Evolutionary conservation across 2,797 vertebrate species (phyloP).

Genomic region (Spizella passerina): DNA sequence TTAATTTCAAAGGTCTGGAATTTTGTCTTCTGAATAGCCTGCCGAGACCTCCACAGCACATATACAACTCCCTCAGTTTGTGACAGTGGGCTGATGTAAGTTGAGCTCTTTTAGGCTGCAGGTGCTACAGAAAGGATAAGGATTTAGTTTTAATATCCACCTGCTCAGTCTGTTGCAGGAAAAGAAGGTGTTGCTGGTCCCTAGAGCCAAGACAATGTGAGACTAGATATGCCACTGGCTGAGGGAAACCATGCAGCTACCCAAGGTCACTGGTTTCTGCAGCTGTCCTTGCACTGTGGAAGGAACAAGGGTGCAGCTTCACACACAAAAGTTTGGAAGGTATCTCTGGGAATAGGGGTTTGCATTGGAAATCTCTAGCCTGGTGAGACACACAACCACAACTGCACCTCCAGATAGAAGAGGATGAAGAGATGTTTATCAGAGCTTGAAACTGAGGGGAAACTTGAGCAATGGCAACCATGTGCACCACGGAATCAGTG

Average conservation of each 20-base stretch:
- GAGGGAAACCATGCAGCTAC: not conserved
- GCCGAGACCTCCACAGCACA: not conserved
- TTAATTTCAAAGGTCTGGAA: not conserved
- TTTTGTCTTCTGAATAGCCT: not conserved
- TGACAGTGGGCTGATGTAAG: not conserved
- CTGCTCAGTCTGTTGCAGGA: not conserved
- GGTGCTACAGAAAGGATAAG: not conserved
- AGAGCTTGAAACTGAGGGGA: not conserved
- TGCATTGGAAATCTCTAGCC: not conserved
- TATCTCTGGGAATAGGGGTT: not conserved
- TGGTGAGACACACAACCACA: not conserved
- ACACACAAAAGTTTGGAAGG: not conserved
- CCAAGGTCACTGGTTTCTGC: accelerated
- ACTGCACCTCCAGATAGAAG: not conserved
- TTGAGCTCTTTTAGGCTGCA: not conserved
- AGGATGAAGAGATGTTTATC: not conserved
- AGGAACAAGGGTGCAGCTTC: not conserved
- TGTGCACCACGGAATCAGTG: not conserved
- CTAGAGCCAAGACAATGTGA: accelerated
- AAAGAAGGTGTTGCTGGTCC: not conserved
- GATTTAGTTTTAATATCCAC: not conserved
- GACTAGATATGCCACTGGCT: not conserved
- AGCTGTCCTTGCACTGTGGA: not conserved
- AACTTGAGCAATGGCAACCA: not conserved
- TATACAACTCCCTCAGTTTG: not conserved